Conservation (phyloP, 1,140 invertebrate genomes). For the Drosophila erecta region DNA sequence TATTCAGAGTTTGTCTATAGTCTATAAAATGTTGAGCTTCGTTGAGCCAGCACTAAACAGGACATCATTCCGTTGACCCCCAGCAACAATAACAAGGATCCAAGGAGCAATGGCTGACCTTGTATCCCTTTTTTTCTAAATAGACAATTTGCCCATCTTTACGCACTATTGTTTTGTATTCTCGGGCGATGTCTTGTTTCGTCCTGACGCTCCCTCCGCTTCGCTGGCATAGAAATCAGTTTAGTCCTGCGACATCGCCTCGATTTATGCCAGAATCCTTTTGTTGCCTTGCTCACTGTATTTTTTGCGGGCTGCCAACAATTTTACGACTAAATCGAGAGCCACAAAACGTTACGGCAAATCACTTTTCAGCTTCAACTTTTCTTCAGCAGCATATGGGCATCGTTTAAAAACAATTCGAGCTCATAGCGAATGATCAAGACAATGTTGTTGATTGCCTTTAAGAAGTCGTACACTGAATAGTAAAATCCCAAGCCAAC, state of each 20-base stretch:
- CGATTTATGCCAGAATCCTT: slow-evolving; percentile 67
- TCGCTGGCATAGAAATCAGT: slow-evolving; percentile 69
- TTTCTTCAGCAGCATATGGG: slow-evolving; percentile 10
- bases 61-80: slow-evolving; percentile 29
- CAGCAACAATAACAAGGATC: slow-evolving; percentile 2
- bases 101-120: slow-evolving; percentile 56
- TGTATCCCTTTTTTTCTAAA: slow-evolving; percentile 69
- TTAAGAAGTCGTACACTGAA: slow-evolving; percentile 33
- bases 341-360: slow-evolving; percentile 72
- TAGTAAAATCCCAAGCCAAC: slow-evolving; percentile 24
- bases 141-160: slow-evolving; percentile 75
- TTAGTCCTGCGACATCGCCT: slow-evolving; percentile 65
- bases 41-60: slow-evolving; percentile 57
- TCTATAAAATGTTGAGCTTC: slow-evolving; percentile 76
- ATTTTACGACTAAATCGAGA: slow-evolving; percentile 73
- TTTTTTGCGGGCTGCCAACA: slow-evolving; percentile 53
- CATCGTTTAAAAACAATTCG: slow-evolving; percentile 53
- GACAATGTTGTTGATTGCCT: slow-evolving; percentile 48
- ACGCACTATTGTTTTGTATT: slow-evolving; percentile 74
- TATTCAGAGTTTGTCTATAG: slow-evolving; percentile 78
- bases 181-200: slow-evolving; percentile 11
- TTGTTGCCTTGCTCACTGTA: slow-evolving; percentile 7
- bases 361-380: slow-evolving; percentile 65
- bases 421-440: slow-evolving; percentile 20
- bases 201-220: not conserved